Percentiles rank a stretch among this genome's conserved stretches.
Evolutionary conservation across 35 echinoderm and acorn worm species (phyloP).

Genomic region (Holothuria glaberrima): DNA sequence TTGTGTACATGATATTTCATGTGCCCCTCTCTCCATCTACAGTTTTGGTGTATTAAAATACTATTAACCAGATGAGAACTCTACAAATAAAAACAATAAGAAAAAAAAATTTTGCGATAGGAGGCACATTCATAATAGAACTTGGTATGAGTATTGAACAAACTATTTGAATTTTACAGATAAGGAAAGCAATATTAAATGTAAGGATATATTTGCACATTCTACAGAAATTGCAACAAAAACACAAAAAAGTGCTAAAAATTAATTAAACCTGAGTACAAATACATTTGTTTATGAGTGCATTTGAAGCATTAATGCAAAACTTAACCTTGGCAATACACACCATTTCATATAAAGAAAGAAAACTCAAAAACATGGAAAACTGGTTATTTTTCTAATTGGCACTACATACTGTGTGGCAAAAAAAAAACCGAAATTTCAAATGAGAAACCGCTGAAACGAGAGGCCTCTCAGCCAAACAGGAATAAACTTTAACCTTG

Average conservation of each 20-base stretch:
- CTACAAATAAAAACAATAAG: no score
- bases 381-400: no score
- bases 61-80: no score
- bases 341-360: background rate
- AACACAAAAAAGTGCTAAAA: slow-evolving; percentile 69
- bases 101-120: slow-evolving; percentile 30
- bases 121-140: slow-evolving; percentile 18
- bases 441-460: no score
- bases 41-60: no score
- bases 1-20: no score
- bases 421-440: no score
- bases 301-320: slow-evolving; percentile 42
- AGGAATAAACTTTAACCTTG: no score
- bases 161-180: slow-evolving; percentile 19
- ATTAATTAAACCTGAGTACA: slow-evolving; percentile 48
- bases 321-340: slow-evolving; percentile 28
- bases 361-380: no score
- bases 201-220: slow-evolving; percentile 66
- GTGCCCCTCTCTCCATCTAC: no score
- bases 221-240: slow-evolving; percentile 70
- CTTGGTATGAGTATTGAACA: background rate
- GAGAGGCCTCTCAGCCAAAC: no score
- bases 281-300: slow-evolving; percentile 10
- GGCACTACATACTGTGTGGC: no score
- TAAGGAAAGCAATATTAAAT: slow-evolving; percentile 59